Evolutionary conservation across 2,888 invertebrate species (phyloP).

Genomic region (Uloborus plumipes): DNA sequence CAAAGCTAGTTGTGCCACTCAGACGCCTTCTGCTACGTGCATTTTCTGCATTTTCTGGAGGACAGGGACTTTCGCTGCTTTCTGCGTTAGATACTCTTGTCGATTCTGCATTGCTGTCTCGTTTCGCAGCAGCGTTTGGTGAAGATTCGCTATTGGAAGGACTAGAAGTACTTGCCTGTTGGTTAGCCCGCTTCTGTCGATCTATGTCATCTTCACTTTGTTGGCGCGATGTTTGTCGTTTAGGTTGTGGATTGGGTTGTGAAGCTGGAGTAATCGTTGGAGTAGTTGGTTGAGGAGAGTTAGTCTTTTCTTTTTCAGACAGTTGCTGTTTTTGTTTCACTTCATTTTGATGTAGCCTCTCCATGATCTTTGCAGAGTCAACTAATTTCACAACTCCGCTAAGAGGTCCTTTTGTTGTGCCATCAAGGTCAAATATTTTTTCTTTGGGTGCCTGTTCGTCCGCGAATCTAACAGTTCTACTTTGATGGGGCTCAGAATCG

Average conservation of each 20-base stretch:
- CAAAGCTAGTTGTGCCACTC: slow-evolving; percentile 33
- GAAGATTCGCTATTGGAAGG: slow-evolving; percentile 11
- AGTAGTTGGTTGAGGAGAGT: slow-evolving; percentile 36
- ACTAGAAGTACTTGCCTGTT: slow-evolving; percentile 71
- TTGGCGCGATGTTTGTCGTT: slow-evolving; percentile 77
- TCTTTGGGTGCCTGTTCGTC: slow-evolving; percentile 70
- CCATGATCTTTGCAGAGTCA: slow-evolving; percentile 90
- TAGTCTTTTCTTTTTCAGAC: slow-evolving; percentile 68
- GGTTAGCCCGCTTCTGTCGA: slow-evolving; percentile 88
- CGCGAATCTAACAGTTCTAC: slow-evolving; percentile 77
- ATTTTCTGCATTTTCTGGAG: slow-evolving; percentile 39
- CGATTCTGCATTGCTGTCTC: slow-evolving; percentile 16
- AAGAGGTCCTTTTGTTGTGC: slow-evolving; percentile 83
- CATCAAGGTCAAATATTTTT: slow-evolving; percentile 88
- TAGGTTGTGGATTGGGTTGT: slow-evolving; percentile 65
- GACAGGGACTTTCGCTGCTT: slow-evolving; percentile 25
- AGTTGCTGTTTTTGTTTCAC: slow-evolving; percentile 77
- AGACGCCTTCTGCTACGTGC: slow-evolving; percentile 27
- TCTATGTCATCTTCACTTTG: slow-evolving; percentile 91
- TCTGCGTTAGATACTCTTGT: slow-evolving; percentile 10
- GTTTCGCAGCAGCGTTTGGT: not conserved
- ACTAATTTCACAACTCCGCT: slow-evolving; percentile 89
- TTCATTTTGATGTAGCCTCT: slow-evolving; percentile 86
- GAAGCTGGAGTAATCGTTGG: slow-evolving; percentile 62
- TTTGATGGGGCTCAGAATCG: slow-evolving; percentile 57